Evolutionary conservation across 2,797 vertebrate species (phyloP).

Genomic region (Enteromius thamalakanensis): DNA sequence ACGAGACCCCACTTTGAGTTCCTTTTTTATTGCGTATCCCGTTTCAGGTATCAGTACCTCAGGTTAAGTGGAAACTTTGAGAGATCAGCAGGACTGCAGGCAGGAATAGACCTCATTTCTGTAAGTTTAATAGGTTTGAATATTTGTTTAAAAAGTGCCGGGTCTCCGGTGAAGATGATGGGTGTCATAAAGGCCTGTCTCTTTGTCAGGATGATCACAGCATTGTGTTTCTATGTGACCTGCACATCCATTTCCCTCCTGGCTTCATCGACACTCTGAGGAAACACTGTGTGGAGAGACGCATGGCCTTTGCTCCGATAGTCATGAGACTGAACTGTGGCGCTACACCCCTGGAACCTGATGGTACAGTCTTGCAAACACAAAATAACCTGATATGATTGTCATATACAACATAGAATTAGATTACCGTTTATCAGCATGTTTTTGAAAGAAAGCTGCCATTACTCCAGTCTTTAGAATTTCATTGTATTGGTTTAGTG

Average conservation of each 20-base stretch:
- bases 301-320: slow-evolving; percentile 92
- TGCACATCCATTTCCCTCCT: slow-evolving; percentile 91
- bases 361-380: slow-evolving; percentile 75
- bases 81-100: slow-evolving; percentile 92
- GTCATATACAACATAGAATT: background rate
- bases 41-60: slow-evolving; percentile 83
- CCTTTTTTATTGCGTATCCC: slow-evolving; percentile 14
- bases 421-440: background rate
- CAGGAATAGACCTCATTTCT: slow-evolving; percentile 85
- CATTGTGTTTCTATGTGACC: slow-evolving; percentile 95
- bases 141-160: background rate
- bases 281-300: slow-evolving; percentile 92
- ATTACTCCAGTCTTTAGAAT: background rate
- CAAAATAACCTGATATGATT: background rate
- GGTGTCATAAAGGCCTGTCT: background rate
- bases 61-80: slow-evolving; percentile 89
- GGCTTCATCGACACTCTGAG: slow-evolving; percentile 87
- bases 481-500: background rate
- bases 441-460: background rate
- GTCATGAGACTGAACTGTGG: slow-evolving; percentile 92
- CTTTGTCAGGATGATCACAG: slow-evolving; percentile 86
- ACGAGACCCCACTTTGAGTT: background rate
- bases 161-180: background rate
- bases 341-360: slow-evolving; percentile 81
- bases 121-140: slow-evolving; percentile 71